Evolutionary conservation across 2,888 invertebrate species (phyloP), one percentile per base, ranked within the genome.

Genomic region (Philaethria dido): DNA sequence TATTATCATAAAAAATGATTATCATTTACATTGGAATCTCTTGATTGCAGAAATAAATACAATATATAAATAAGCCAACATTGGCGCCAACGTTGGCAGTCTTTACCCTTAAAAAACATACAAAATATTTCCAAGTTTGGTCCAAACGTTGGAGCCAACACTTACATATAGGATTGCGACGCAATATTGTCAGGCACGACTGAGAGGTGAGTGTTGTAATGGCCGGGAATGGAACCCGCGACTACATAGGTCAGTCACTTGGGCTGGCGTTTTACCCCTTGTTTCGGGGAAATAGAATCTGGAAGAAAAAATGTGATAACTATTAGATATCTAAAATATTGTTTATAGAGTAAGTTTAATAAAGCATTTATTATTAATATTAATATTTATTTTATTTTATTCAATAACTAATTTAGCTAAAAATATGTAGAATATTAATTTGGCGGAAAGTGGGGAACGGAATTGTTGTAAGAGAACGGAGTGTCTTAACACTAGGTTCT

Each of bases 281-380:
- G 97, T 96, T 86, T 97, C 97, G 4, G 96, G 96, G 77, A 97
- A 92, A 83, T 96, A 96, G 52, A 93, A 82, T 78, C 96, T 96
- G 79, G 71, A 90, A 81, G 16, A 84, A 70, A 45, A 50, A 61
- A 45, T 52, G 20, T 66, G 69, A 33, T 29, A 13, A n/a, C n/a
- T n/a, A n/a, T n/a, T n/a, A n/a, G n/a, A n/a, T n/a, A n/a, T n/a
- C n/a, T n/a, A n/a, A n/a, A n/a, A n/a, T n/a, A n/a, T n/a, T n/a
- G n/a, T n/a, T n/a, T n/a, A n/a, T n/a, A n/a, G n/a, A n/a, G n/a
- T n/a, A n/a, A n/a, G n/a, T n/a, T n/a, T n/a, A 25, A 2, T 25
- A 25, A 25, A 25, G 25, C 25, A 25, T 25, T 25, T 25, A 5
- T 25, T 25, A 25, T 25, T 25, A 5, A 25, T 25, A 25, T 25